Base-by-base conservation (phyloP, 2,797 vertebrate genomes). In the Catharus ustulatus region DNA sequence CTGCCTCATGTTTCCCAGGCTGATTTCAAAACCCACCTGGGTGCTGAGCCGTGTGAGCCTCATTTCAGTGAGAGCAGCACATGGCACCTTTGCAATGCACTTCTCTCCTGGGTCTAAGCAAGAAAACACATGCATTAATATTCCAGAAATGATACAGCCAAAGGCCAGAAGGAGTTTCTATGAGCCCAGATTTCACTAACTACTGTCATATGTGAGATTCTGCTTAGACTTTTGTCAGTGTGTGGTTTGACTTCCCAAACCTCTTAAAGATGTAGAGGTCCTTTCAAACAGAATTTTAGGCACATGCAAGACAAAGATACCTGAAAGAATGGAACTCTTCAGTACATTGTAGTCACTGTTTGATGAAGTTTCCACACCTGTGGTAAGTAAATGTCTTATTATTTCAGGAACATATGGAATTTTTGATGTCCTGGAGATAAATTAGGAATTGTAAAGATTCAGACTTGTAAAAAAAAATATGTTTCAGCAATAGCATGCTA, bases 51-150 rank as follows among this genome's bases (percentile, higher is more conserved):
- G 2, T 11, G 21, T 18, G 58, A 58, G 48, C 34, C 21, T 67
- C 15, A 1, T 30, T 32, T 15, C 69, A 74, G 19, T 3, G 6
- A 59, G 18, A 69, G n/a, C 10, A 74, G 64, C 64, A 36, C 0
- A 0, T 0, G 1, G 36, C 63, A 24, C 43, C 2, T 0, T 19
- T 59, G 45, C 32, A 55, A 30, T 19, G 34, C 8, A 7, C 27
- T 57, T 42, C 10, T 69, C 9, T 81, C 23, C 16, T 40, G 11
- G 6, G 8, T n/a, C 32, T 69, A 36, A 59, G n/a, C 38, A 58
- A 79, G 38, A 58, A 59, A 30, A 12, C 5, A 19, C 7, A 3
- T 24, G 29, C 21, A 8, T 26, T 40, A 23, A 55, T 27, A 24
- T 57, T 51, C 11, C 40, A 63, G 46, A 68, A 76, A 52, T 13